phyloP scores from a whole-genome alignment of 2,797 vertebrate species.

The Leuciscus waleckii region DNA sequence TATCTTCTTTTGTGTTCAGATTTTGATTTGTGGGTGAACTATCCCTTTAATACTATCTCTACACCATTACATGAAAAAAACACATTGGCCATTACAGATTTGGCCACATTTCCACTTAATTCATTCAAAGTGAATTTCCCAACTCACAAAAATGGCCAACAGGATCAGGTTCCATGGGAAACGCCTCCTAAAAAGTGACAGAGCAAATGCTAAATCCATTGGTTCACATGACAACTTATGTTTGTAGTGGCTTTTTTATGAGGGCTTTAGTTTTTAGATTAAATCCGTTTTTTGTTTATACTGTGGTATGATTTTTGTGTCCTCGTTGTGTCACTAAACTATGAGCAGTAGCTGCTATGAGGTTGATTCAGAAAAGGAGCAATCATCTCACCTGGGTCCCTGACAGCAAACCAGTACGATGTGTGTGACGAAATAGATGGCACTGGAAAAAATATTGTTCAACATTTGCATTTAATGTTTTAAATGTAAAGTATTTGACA shows the following conservation, averaged over 20 bases:
- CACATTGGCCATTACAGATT: conserved; percentile 21
- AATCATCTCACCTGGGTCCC: conserved; percentile 87
- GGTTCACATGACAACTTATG: not conserved
- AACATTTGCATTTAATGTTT: not conserved
- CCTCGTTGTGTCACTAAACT: not conserved
- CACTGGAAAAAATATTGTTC: conserved; percentile 37
- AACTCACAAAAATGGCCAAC: conserved; percentile 89
- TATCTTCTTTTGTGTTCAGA: too few relatives aligned
- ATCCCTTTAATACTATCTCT: not conserved
- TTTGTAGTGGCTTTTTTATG: not conserved
- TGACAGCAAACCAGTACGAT: conserved; percentile 90
- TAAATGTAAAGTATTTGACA: not conserved
- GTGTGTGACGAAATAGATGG: conserved; percentile 85
- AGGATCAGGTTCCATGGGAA: conserved; percentile 94
- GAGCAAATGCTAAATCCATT: not conserved
- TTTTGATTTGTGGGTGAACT: too few relatives aligned
- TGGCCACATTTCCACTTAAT: conserved; percentile 11
- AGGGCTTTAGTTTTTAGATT: not conserved
- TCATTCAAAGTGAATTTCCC: not conserved
- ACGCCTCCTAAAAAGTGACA: conserved; percentile 83
- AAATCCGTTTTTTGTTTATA: not conserved
- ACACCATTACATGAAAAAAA: not conserved
- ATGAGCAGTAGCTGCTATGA: not conserved
- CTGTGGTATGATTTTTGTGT: not conserved
- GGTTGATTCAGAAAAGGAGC: not conserved